Conservation (phyloP, 2,888 invertebrate species). For the Zaprionus obscuricornis region DNA sequence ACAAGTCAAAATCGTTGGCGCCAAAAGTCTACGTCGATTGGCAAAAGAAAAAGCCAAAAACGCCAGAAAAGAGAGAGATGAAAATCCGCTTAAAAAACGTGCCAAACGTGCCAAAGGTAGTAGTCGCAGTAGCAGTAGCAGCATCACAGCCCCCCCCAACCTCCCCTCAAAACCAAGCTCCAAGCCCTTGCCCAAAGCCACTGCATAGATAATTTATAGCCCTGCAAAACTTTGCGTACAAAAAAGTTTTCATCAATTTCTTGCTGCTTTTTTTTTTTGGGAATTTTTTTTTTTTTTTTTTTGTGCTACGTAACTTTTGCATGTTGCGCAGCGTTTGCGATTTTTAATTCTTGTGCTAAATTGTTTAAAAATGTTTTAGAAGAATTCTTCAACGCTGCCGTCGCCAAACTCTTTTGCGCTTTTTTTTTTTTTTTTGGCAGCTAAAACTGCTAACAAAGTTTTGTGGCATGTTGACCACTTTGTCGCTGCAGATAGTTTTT, state of each 20-base stretch:
- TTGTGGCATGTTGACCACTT: constrained; percentile 77
- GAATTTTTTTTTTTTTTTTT: constrained; percentile 11
- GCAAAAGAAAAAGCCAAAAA: constrained; percentile 54
- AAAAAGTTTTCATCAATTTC: too few species aligned
- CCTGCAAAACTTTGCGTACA: constrained; percentile 75
- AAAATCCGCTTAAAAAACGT: constrained; percentile 73
- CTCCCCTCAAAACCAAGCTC: not conserved
- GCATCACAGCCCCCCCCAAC: not conserved
- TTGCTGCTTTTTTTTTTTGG: not conserved
- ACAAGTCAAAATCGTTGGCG: constrained; percentile 81
- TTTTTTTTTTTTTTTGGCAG: constrained; percentile 44
- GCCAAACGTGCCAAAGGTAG: constrained; percentile 74
- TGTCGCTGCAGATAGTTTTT: constrained; percentile 65
- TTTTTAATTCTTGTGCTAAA: constrained; percentile 79
- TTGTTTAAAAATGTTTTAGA: constrained; percentile 78
- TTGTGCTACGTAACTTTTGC: constrained; percentile 53
- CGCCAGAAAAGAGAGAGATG: constrained; percentile 57
- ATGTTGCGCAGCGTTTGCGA: constrained; percentile 75
- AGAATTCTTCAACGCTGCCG: constrained; percentile 63
- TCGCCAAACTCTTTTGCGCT: not conserved
- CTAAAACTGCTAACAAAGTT: constrained; percentile 65
- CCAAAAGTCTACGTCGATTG: constrained; percentile 79
- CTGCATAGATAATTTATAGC: constrained; percentile 79
- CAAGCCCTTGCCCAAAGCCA: not conserved
- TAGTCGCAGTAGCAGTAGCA: constrained; percentile 22